These are phyloP conservation scores for Melitaea cinxia DNA, from an alignment of 1,140 invertebrate genomes.

Conservation along the genomic window DNA sequence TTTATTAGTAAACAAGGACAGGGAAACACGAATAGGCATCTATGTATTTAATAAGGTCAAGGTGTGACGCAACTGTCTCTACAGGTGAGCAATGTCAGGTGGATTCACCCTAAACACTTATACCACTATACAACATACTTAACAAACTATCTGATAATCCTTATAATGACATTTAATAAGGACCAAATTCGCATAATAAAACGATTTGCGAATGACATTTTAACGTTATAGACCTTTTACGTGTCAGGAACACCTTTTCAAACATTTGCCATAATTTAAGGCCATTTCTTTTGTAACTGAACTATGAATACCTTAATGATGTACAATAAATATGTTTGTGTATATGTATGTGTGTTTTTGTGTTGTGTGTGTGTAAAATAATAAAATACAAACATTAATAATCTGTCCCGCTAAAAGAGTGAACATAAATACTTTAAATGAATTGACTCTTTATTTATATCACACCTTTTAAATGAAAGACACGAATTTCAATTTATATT, in stretches of 20 bases:
- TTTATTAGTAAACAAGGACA: background rate
- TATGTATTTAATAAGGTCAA: slow-evolving; percentile 38
- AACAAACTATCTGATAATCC: slow-evolving; percentile 13
- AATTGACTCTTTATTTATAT: background rate
- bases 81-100: slow-evolving; percentile 67
- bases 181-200: slow-evolving; percentile 17
- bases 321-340: background rate
- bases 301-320: slow-evolving; percentile 15
- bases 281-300: slow-evolving; percentile 57
- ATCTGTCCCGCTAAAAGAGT: background rate
- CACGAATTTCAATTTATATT: no score
- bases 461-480: background rate
- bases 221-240: slow-evolving; percentile 43
- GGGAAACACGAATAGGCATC: background rate
- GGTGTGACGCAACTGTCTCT: slow-evolving; percentile 65
- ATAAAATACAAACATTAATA: background rate
- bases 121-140: slow-evolving; percentile 11
- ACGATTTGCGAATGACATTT: slow-evolving; percentile 3
- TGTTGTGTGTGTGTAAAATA: no score
- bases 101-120: slow-evolving; percentile 50
- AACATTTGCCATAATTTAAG: slow-evolving; percentile 57
- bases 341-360: background rate
- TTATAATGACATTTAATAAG: slow-evolving; percentile 18
- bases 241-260: slow-evolving; percentile 52
- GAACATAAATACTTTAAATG: background rate